Base-by-base conservation (phyloP, 2,888 invertebrate genomes). In the Desoria tigrina region DNA sequence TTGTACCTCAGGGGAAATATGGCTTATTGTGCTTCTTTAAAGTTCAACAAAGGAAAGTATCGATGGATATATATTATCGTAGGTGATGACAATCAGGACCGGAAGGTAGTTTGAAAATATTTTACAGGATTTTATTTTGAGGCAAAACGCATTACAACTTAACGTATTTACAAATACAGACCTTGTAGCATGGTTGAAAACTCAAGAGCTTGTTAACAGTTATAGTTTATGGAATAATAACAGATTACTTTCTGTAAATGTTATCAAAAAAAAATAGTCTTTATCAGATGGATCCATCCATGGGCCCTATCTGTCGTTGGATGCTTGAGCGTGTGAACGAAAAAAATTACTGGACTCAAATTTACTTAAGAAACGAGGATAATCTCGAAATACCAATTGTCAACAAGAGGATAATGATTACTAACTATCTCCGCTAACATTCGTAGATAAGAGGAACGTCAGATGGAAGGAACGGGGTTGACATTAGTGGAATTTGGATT, bases 331-430 rank as follows among this genome's bases (percentile, higher is more conserved):
- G 45, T 45, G 45, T 45, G 45, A 45, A 45, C 45, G 6, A n/a
- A 45, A 45, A 16, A 45, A 45, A 6, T 45, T 21, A 16, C 9
- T 45, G n/a, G 16, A 45, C 4, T 6, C 6, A n/a, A 45, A 45
- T 32, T 32, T 32, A 32, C 32, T 32, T 45, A 21, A 45, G 45
- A 45, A 45, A 21, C 45, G 32, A n/a, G 16, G 39, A 45, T 45
- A 57, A 57, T 57, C 56, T 18, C 9, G n/a, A 37, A 58, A 58
- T 58, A 58, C 58, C 58, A 54, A 61, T 68, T 68, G 63, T 68
- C 67, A 68, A 64, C 67, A 64, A 61, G 56, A 39, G 63, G 55
- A 67, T 67, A 67, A 67, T 67, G 63, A 61, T 67, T 64, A 50
- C 64, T 68, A 68, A 68, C 67, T 68, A 61, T 61, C 67, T 61